Evolutionary conservation across 2,888 invertebrate species (phyloP), one percentile per base, ranked within the genome.

Genomic region (Gryllus longicercus): DNA sequence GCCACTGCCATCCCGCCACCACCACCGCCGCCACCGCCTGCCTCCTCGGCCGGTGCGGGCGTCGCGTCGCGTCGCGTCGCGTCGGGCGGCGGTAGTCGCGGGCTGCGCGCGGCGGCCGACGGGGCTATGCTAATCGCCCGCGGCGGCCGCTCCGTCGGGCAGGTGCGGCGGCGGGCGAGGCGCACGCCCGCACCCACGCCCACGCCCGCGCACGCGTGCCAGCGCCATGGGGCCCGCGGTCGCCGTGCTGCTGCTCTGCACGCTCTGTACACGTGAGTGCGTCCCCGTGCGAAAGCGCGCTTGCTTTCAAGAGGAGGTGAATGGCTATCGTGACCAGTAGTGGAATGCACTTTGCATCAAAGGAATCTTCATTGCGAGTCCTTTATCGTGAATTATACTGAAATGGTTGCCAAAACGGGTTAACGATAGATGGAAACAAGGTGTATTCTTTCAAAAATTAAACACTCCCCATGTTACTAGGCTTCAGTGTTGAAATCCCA

Each of bases 71-170:
- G 51, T 12, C 3, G 12, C 2, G 63, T 63, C 63, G 63, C 63
- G 63, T 78, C 51, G 78, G 23, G 78, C 51, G 78, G 1, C 51
- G 51, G 50, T 51, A 23, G 50, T 51, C 50, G 50, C 51, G 78
- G 78, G 1, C 78, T 51, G 51, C 51, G 51, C 78, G 50, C 50
- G 75, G 21, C 76, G n/a, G 51, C 50, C 51, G 49, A 21, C 63
- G 75, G 74, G 79, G 74, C 74, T 49, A 49, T 50, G 79, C 78
- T 12, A 79, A 49, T 51, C 74, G 74, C 74, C 49, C n/a, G 38
- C 50, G 63, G 23, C 50, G 74, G 79, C 25, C n/a, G 50, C 79
- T 23, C 18, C 50, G 63, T 23, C 50, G 75, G 50, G 75, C 74
- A 38, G 25, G 50, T 16, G 25, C 79, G 11, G 63, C 63, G 63